phyloP scores from a whole-genome alignment of 2,888 invertebrate species.

The Ennomos quercinarius region DNA sequence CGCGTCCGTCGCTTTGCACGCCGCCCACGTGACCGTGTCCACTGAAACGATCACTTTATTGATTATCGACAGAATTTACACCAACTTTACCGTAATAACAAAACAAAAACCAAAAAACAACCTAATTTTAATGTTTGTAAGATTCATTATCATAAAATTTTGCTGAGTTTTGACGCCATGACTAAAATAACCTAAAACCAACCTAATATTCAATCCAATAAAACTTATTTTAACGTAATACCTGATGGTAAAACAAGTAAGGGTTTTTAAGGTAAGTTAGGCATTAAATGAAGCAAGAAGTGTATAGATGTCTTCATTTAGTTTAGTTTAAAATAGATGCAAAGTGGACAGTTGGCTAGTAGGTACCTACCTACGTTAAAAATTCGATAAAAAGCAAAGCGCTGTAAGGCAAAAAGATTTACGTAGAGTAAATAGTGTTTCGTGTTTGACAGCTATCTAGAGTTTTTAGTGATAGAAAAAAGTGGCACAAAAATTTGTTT shows the following conservation, averaged over 20 bases:
- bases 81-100: conserved; percentile 60
- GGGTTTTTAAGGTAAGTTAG: conserved; percentile 28
- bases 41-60: conserved; percentile 76
- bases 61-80: conserved; percentile 73
- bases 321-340: conserved; percentile 18
- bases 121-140: conserved; percentile 2
- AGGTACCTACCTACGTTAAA: neutral
- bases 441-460: neutral
- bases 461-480: neutral
- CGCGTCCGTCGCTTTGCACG: conserved; percentile 63
- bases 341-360: conserved; percentile 6
- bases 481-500: no score
- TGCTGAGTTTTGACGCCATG: conserved; percentile 2
- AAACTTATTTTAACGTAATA: conserved; percentile 5
- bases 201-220: neutral
- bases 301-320: conserved; percentile 32
- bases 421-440: neutral
- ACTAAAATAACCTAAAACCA: neutral
- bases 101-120: conserved; percentile 48
- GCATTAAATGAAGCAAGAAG: conserved; percentile 29
- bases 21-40: conserved; percentile 77
- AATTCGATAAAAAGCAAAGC: neutral
- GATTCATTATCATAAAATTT: conserved; percentile 14
- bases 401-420: neutral
- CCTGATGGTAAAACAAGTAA: conserved; percentile 4